Evolutionary conservation across 2,888 invertebrate species (phyloP).

Genomic region (Graphium colonna): DNA sequence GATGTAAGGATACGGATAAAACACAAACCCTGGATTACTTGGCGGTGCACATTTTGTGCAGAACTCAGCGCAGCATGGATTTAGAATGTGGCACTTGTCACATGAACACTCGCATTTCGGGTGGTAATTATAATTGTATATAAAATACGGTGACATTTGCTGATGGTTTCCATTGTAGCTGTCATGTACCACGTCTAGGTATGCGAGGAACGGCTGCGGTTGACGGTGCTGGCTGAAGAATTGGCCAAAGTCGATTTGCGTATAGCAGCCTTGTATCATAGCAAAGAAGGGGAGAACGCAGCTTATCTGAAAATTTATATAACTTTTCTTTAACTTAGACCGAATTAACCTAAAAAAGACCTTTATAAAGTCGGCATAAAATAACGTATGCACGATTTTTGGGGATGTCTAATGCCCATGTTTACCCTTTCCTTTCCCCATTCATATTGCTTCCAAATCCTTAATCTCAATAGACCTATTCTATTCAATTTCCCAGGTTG

Average conservation of each 20-base stretch:
- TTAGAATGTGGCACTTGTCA: conserved; percentile 34
- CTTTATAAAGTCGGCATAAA: too few relatives aligned
- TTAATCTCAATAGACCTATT: too few relatives aligned
- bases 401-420: too few relatives aligned
- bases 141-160: not conserved
- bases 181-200: not conserved
- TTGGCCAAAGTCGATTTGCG: conserved; percentile 12
- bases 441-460: too few relatives aligned
- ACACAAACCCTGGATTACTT: conserved; percentile 31
- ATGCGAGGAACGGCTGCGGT: not conserved
- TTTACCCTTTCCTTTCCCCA: too few relatives aligned
- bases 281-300: not conserved
- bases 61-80: conserved; percentile 38
- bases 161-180: not conserved
- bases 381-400: too few relatives aligned
- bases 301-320: conserved; percentile 17
- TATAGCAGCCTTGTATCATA: conserved; percentile 1
- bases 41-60: conserved; percentile 32
- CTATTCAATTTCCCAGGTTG: too few relatives aligned
- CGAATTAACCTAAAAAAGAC: too few relatives aligned
- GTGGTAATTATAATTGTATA: conserved; percentile 6
- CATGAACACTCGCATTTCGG: conserved; percentile 35
- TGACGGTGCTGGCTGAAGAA: conserved; percentile 7
- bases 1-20: conserved; percentile 45
- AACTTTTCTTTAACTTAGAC: too few relatives aligned